phyloP scores from a whole-genome alignment of 2,797 vertebrate genomes.

The Atherinosoma microstoma region DNA sequence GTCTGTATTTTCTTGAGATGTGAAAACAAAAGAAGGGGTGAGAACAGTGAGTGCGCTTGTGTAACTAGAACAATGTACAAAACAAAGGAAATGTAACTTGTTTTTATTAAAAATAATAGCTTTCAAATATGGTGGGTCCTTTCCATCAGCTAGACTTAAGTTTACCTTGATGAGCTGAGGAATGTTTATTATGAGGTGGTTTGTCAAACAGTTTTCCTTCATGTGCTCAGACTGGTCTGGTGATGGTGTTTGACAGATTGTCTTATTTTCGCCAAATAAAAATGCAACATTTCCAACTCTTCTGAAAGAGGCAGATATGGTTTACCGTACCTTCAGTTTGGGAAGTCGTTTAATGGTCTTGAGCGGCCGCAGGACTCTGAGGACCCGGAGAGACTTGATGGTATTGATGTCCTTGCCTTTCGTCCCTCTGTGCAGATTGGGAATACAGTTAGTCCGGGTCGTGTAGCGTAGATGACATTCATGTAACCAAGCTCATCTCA shows the following conservation, averaged over 20 bases:
- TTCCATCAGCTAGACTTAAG: too few species aligned
- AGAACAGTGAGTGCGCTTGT: too few species aligned
- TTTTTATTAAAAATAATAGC: too few species aligned
- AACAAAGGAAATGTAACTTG: too few species aligned
- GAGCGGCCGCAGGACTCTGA: conserved; percentile 93
- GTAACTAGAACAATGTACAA: too few species aligned
- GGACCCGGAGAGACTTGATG: conserved; percentile 96
- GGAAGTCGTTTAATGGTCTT: conserved; percentile 98
- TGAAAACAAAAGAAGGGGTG: too few species aligned
- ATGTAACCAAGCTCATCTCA: conserved; percentile 4
- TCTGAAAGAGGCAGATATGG: conserved; percentile 18
- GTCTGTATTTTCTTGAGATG: too few species aligned
- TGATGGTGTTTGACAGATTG: conserved; percentile 10
- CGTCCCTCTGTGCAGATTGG: conserved; percentile 88
- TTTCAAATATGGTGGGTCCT: too few species aligned
- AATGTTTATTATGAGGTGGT: too few species aligned
- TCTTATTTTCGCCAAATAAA: neutral
- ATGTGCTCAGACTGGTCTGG: neutral
- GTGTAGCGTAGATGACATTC: neutral
- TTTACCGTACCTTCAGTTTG: conserved; percentile 91
- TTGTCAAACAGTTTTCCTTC: neutral
- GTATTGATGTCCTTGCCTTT: conserved; percentile 99
- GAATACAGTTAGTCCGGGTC: conserved; percentile 49
- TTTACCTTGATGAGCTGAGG: too few species aligned
- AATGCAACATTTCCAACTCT: conserved; percentile 1